Evolutionary conservation across 2,113 vertebrate species (phyloP).

Genomic region (Hypomesus transpacificus): DNA sequence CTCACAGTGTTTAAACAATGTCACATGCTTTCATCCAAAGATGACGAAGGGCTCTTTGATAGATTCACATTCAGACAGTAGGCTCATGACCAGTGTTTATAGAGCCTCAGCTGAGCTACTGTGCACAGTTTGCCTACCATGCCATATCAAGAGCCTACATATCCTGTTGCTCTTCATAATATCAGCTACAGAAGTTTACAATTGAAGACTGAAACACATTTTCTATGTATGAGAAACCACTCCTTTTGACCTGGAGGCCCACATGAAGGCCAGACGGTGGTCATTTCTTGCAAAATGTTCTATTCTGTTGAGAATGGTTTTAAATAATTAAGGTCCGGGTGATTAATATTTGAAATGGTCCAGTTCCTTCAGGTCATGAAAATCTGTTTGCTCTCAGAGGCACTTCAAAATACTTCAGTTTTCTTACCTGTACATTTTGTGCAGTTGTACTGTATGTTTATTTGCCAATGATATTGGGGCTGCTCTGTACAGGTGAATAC

Average conservation of each 20-base stretch:
- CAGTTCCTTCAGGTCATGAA: slow-evolving; percentile 30
- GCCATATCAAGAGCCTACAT: slow-evolving; percentile 1
- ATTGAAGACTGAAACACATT: too few species aligned
- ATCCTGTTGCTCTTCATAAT: too few species aligned
- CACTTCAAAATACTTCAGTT: slow-evolving; percentile 6
- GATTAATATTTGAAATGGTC: slow-evolving; percentile 48
- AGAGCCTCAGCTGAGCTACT: too few species aligned
- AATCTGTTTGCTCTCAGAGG: slow-evolving; percentile 24
- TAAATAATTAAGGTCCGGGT: slow-evolving; percentile 44
- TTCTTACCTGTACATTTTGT: slow-evolving; percentile 1
- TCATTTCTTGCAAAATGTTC: slow-evolving; percentile 38
- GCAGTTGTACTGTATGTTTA: not conserved
- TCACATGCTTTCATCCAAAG: too few species aligned
- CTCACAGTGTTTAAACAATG: too few species aligned
- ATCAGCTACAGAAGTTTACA: too few species aligned
- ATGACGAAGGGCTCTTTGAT: too few species aligned
- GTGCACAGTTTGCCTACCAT: too few species aligned
- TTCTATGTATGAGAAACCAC: too few species aligned
- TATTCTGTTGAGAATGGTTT: slow-evolving; percentile 38
- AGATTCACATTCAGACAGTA: too few species aligned
- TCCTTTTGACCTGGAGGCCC: too few species aligned
- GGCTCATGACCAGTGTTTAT: too few species aligned
- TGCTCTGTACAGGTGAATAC: not conserved
- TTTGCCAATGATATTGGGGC: not conserved
- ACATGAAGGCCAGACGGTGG: not conserved